Conservation (phyloP, 2,113 vertebrate genomes). For the Axis porcinus region DNA sequence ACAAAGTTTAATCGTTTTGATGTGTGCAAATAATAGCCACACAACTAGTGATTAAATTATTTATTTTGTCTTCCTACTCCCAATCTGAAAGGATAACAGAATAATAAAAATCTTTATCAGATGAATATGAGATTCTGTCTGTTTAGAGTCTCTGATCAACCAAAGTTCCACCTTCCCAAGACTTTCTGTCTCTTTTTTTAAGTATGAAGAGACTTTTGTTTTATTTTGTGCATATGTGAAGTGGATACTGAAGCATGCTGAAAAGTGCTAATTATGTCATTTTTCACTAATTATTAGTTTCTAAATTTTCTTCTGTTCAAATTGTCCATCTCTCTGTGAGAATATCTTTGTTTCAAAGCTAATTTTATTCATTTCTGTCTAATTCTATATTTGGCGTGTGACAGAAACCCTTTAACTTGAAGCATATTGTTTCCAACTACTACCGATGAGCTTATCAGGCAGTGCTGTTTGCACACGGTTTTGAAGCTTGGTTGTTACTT, state of each 20-base stretch:
- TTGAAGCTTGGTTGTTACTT: neutral
- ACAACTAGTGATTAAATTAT: neutral
- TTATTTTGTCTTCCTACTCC: neutral
- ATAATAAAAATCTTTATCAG: neutral
- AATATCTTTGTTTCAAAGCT: neutral
- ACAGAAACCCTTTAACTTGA: neutral
- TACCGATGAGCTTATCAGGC: neutral
- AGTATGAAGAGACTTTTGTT: neutral
- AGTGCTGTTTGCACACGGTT: neutral
- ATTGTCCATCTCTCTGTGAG: neutral
- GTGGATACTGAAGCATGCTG: neutral
- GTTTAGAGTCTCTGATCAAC: neutral
- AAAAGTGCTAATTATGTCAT: neutral
- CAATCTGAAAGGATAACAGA: neutral
- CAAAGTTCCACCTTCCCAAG: constrained; percentile 5
- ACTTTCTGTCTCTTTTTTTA: neutral
- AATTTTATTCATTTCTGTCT: neutral
- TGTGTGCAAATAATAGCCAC: neutral
- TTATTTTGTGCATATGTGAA: neutral
- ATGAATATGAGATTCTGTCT: neutral
- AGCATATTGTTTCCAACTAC: neutral
- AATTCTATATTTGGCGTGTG: neutral
- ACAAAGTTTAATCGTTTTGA: neutral
- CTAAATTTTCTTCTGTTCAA: constrained; percentile 41
- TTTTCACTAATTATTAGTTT: constrained; percentile 46